Evolutionary conservation across 2,888 invertebrate species (phyloP), one percentile per base, ranked within the genome.

Genomic region (Drosophila flavopinicola): DNA sequence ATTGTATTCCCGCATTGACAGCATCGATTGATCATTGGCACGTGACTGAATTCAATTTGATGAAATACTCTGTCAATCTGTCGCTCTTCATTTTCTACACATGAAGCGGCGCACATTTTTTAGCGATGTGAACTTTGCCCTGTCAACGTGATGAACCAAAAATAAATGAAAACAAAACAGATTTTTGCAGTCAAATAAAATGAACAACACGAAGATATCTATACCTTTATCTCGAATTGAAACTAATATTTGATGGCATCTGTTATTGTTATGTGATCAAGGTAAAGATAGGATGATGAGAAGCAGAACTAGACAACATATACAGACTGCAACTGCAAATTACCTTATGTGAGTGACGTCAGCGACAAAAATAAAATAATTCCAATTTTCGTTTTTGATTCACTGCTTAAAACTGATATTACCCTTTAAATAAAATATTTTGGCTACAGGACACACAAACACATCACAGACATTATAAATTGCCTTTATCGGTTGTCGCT

Each of bases 1-100:
- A 78, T 74, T 78, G 83, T 82, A 66, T 63, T 70, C 29, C 45
- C 35, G 42, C 80, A 79, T 60, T 87, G 88, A 85, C 88, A 87
- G 76, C 72, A 82, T 78, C 84, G 79, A 82, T 82, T 85, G 88
- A 87, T 80, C 80, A 80, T 85, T 80, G 87, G 79, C 80, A 80
- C 87, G 87, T 80, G 87, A 85, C 82, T 82, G 79, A 80, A 87
- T 87, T 80, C 86, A 87, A 80, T 80, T 87, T 85, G 88, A 80
- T 83, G 80, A 66, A 87, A 85, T 68, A 79, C 80, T 79, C 84
- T 74, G 58, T 51, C 82, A 85, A 82, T 85, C 64, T 87, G 87
- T 74, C 87, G 78, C 38, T 41, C 52, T 52, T 52, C 48, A 57
- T 51, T 57, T 47, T 41, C 29, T 3, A 41, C 17, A 35, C 15